phyloP scores from a whole-genome alignment of 2,113 vertebrate genomes.

The Anolis sagrei region DNA sequence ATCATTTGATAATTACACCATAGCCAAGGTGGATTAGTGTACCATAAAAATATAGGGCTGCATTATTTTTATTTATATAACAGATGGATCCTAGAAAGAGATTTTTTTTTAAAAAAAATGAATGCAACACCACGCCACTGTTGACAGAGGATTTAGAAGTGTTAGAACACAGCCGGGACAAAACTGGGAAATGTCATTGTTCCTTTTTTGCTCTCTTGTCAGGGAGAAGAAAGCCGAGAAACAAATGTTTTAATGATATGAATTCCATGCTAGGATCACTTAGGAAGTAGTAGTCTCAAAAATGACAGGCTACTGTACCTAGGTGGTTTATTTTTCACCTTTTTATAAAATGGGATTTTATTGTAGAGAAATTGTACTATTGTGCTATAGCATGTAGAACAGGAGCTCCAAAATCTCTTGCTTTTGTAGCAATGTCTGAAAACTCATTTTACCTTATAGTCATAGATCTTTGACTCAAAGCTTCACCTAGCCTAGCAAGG shows the following conservation, averaged over 20 bases:
- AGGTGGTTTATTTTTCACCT: conserved; percentile 3
- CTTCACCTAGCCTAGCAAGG: too few species aligned
- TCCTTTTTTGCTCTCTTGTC: neutral
- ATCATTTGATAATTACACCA: conserved; percentile 74
- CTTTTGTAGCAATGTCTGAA: neutral
- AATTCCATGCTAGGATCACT: conserved; percentile 42
- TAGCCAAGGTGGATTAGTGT: conserved; percentile 68
- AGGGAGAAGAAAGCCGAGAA: conserved; percentile 18
- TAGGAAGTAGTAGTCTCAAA: conserved; percentile 10
- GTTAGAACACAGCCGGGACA: conserved; percentile 48
- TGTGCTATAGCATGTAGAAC: neutral
- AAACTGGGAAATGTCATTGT: conserved; percentile 42
- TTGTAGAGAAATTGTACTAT: neutral
- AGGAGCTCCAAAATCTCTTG: neutral
- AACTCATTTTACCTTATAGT: too few species aligned
- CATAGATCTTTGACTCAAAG: too few species aligned
- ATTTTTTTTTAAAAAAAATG: neutral
- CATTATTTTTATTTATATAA: conserved; percentile 77
- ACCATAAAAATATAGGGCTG: conserved; percentile 69
- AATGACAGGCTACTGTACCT: neutral
- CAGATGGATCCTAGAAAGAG: conserved; percentile 67
- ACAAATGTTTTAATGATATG: conserved; percentile 36
- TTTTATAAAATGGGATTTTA: neutral
- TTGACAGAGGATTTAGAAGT: conserved; percentile 72
- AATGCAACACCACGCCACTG: conserved; percentile 62